A percentile compares a stretch with the other conserved stretches of the same genome.
Conservation (phyloP, 2,797 vertebrate species). For the Diceros bicornis region DNA sequence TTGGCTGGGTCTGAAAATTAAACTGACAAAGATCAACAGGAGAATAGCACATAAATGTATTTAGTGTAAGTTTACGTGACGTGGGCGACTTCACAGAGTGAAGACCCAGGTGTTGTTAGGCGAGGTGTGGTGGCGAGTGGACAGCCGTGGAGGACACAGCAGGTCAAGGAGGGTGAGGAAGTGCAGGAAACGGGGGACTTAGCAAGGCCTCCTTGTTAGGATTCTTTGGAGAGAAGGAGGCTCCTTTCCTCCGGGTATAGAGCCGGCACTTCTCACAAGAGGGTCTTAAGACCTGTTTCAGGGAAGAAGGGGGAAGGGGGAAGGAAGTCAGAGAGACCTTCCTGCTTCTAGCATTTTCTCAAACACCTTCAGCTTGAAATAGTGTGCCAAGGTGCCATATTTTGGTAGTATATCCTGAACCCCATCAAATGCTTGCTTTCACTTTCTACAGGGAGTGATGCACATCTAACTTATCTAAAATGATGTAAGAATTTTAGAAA, state of each 20-base stretch:
- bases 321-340: no score
- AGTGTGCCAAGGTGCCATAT: no score
- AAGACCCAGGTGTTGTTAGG: not conserved
- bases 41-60: not conserved
- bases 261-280: not conserved
- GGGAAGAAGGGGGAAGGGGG: no score
- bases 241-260: not conserved
- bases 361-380: no score
- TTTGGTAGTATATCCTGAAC: no score
- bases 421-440: not conserved
- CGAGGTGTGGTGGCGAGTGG: not conserved
- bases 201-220: not conserved
- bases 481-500: not conserved
- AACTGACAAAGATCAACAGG: not conserved
- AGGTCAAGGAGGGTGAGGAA: not conserved
- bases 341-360: no score
- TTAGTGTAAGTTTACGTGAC: not conserved
- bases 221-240: not conserved
- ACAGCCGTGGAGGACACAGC: not conserved
- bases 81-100: not conserved
- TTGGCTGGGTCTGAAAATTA: not conserved
- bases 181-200: not conserved
- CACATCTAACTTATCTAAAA: not conserved
- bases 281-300: not conserved
- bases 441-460: not conserved